Evolutionary conservation across 2,888 invertebrate genomes (phyloP).

Genomic region (Penaeus monodon): DNA sequence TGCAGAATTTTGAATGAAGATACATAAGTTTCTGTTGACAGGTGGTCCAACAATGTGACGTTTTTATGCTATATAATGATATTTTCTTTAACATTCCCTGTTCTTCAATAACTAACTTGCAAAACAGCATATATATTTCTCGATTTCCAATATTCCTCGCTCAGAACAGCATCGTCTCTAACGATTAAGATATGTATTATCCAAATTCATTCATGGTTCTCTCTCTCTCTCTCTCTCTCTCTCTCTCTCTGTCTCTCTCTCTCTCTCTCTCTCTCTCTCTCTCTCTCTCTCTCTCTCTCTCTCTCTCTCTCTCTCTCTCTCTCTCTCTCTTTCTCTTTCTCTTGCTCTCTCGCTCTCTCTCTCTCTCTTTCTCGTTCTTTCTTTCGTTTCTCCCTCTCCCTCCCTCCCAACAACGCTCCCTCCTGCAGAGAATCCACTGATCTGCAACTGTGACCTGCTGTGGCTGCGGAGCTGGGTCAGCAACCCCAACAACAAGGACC

Average conservation of each 20-base stretch:
- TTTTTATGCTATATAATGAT: too few relatives aligned
- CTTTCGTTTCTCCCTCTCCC: not conserved
- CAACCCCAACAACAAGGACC: slow-evolving; percentile 58
- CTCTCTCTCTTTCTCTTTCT: slow-evolving; percentile 7
- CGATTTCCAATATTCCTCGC: too few relatives aligned
- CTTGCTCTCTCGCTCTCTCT: not conserved
- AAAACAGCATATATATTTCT: too few relatives aligned
- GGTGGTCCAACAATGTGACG: too few relatives aligned
- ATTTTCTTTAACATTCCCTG: too few relatives aligned
- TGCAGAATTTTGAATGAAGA: too few relatives aligned
- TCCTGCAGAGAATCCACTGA: slow-evolving; percentile 84
- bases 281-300: slow-evolving; percentile 37
- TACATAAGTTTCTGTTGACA: too few relatives aligned
- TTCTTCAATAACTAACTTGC: too few relatives aligned
- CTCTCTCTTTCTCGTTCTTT: too few relatives aligned
- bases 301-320: not conserved
- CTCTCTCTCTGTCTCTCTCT: slow-evolving; percentile 1
- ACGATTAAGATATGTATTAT: too few relatives aligned
- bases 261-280: slow-evolving; percentile 31
- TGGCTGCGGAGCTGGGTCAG: slow-evolving; percentile 89
- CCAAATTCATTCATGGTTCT: not conserved
- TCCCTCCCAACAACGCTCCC: slow-evolving; percentile 7
- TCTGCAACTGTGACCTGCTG: slow-evolving; percentile 87
- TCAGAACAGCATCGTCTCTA: too few relatives aligned
- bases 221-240: not conserved